phyloP scores from a whole-genome alignment of 2,888 invertebrate species.

The Charanyca ferruginea region DNA sequence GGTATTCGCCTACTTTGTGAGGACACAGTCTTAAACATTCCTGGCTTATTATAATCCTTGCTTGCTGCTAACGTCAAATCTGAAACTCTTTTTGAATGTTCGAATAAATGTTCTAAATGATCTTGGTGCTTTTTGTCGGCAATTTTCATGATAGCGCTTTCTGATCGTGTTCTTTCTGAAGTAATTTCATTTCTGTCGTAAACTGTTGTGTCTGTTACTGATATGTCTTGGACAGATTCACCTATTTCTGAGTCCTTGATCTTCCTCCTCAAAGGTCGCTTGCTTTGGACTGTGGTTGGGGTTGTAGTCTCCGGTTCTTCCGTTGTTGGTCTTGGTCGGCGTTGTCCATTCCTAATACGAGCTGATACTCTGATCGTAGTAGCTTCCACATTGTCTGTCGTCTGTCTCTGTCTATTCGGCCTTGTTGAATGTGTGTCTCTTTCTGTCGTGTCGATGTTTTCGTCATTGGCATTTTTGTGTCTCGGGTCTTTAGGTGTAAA shows the following conservation, averaged over 20 bases:
- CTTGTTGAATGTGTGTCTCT: conserved; percentile 78
- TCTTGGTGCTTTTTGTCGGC: conserved; percentile 89
- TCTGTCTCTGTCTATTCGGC: conserved; percentile 80
- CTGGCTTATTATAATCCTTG: conserved; percentile 93
- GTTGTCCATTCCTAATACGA: conserved; percentile 82
- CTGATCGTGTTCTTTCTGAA: conserved; percentile 87
- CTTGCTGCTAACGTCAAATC: conserved; percentile 94
- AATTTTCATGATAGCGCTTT: conserved; percentile 91
- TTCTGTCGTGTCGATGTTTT: conserved; percentile 78
- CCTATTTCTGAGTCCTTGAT: conserved; percentile 82
- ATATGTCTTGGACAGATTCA: conserved; percentile 84
- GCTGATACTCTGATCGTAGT: conserved; percentile 85
- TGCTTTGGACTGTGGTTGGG: conserved; percentile 76
- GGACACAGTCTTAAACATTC: conserved; percentile 93
- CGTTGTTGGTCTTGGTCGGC: conserved; percentile 80
- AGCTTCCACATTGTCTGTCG: conserved; percentile 78
- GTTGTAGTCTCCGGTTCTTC: conserved; percentile 81
- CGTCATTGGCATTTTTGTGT: conserved; percentile 76
- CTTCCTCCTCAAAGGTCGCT: conserved; percentile 82
- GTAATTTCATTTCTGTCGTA: conserved; percentile 81
- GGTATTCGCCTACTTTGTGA: conserved; percentile 92
- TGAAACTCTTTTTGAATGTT: conserved; percentile 93
- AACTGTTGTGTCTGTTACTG: conserved; percentile 80
- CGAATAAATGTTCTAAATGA: conserved; percentile 83
- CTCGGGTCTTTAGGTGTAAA: conserved; percentile 89